Evolutionary conservation across 37 sponge, comb jelly and placozoan genomes (phyloP).

Genomic region (Crambe crambe): DNA sequence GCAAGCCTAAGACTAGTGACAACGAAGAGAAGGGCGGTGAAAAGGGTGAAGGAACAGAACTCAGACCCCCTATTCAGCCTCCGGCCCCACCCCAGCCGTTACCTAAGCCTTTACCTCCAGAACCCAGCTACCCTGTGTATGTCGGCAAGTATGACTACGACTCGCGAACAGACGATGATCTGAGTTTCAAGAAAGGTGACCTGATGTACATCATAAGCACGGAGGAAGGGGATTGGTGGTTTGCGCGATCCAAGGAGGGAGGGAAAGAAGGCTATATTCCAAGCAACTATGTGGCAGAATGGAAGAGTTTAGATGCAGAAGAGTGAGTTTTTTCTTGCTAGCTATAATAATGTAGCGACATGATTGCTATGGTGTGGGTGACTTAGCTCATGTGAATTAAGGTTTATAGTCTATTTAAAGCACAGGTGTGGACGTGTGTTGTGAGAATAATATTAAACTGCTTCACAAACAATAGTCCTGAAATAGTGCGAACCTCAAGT

Average conservation of each 20-base stretch:
- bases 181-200: slow-evolving; percentile 90
- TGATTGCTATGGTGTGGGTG: too few relatives aligned
- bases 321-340: slow-evolving; percentile 83
- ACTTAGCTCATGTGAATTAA: too few relatives aligned
- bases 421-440: too few relatives aligned
- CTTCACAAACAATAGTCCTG: too few relatives aligned
- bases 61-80: background rate
- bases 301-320: slow-evolving; percentile 93
- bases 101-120: slow-evolving; percentile 18
- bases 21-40: background rate
- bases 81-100: background rate
- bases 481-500: too few relatives aligned
- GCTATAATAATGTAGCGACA: too few relatives aligned
- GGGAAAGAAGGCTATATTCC: slow-evolving; percentile 96
- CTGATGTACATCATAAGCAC: slow-evolving; percentile 91
- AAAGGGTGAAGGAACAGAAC: background rate
- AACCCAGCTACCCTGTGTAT: slow-evolving; percentile 67
- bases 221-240: slow-evolving; percentile 97
- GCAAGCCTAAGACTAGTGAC: background rate
- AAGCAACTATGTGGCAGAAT: slow-evolving; percentile 93
- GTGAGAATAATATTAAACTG: too few relatives aligned
- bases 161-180: slow-evolving; percentile 89
- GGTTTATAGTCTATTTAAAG: too few relatives aligned
- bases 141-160: slow-evolving; percentile 98
- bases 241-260: slow-evolving; percentile 77